Conservation (phyloP, 2,888 invertebrate genomes). For the Torymus auratus region DNA sequence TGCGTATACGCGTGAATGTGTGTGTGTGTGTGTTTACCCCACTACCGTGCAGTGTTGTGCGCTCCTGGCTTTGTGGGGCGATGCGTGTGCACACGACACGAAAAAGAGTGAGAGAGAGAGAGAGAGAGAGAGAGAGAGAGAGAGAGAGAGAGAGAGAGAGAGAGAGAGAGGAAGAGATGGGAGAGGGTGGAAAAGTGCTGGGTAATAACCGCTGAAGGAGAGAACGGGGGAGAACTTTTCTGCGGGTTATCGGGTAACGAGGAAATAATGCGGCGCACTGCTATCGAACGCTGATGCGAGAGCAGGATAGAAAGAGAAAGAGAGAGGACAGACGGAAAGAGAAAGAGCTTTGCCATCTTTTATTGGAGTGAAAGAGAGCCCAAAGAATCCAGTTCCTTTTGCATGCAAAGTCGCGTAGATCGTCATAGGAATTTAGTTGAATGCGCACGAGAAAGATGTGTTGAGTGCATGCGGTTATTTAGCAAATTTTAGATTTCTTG, state of each 20-base stretch:
- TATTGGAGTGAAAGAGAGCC: not conserved
- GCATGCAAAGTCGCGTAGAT: not conserved
- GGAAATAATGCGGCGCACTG: slow-evolving; percentile 41
- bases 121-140: no score
- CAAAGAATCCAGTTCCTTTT: not conserved
- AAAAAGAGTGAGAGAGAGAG: no score
- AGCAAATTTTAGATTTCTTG: no score
- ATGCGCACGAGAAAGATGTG: no score
- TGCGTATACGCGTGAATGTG: not conserved
- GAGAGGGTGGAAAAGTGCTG: not conserved
- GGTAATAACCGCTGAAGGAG: not conserved
- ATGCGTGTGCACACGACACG: no score
- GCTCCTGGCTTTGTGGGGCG: no score
- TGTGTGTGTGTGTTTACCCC: not conserved
- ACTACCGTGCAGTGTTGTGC: not conserved
- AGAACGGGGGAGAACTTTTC: slow-evolving; percentile 22
- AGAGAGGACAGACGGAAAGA: no score
- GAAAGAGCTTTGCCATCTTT: no score
- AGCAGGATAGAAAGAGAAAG: not conserved
- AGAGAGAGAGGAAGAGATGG: not conserved
- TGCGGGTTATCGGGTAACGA: slow-evolving; percentile 52
- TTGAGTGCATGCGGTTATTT: no score
- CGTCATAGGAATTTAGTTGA: no score
- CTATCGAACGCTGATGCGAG: slow-evolving; percentile 1
- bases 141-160: no score